phyloP scores from a whole-genome alignment of 2,113 vertebrate species.

The Pycnonotus jocosus region DNA sequence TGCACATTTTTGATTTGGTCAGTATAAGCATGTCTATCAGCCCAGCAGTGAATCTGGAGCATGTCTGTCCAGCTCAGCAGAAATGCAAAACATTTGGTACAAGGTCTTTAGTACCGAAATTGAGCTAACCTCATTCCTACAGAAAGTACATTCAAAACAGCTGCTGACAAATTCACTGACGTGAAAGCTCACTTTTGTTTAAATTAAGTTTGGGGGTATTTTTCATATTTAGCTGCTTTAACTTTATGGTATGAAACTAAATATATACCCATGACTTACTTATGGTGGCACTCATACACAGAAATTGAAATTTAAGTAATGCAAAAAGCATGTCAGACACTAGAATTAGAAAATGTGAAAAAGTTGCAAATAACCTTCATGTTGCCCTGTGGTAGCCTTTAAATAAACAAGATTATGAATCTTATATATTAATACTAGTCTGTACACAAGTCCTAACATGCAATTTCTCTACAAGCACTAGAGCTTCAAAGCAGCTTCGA shows the following conservation, averaged over 20 bases:
- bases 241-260: not conserved
- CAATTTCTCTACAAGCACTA: not conserved
- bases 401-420: not conserved
- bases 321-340: not conserved
- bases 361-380: not conserved
- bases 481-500: not conserved
- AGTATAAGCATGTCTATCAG: not conserved
- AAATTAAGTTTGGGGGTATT: not conserved
- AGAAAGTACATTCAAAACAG: not conserved
- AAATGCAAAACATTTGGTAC: not conserved
- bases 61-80: not conserved
- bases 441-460: slow-evolving; percentile 13
- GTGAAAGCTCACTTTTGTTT: not conserved
- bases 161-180: not conserved
- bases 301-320: not conserved
- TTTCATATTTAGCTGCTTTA: not conserved
- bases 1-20: not conserved
- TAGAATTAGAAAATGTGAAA: not conserved
- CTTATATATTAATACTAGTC: not conserved
- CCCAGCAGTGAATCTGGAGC: not conserved
- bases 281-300: not conserved
- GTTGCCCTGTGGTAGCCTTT: not conserved
- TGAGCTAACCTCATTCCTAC: not conserved
- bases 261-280: not conserved
- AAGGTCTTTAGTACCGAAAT: not conserved